Evolutionary conservation across 2,797 vertebrate species (phyloP), one percentile per base, ranked within the genome.

Genomic region (Eptatretus atami): DNA sequence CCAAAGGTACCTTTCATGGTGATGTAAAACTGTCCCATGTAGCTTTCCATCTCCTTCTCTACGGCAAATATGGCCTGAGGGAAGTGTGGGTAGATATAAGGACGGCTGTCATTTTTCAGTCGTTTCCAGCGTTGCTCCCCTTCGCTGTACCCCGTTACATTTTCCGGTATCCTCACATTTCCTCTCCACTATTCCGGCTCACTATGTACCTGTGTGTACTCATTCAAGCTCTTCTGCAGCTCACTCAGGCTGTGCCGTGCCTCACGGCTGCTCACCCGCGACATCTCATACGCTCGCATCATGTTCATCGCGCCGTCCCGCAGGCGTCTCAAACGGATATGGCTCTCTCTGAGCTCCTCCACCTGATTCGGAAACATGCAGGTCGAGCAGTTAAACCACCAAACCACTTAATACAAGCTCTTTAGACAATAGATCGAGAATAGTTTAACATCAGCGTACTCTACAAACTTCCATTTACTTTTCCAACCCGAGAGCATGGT

Each of bases 251-350:
- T 90, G 71, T 96, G 87, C 0, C 77, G 77, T 52, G 84, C 88
- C 71, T 92, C 86, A 13, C 81, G 80, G 71, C 87, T 90, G 69
- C 79, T 76, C 0, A 77, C 76, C 0, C 84, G 86, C 52, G 74
- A 77, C 11, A 24, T 24, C 1, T 77, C 84, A 68, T 81, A 95
- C 1, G 88, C 88, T 69, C 81, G 84, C 67, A 92, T 81, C 82
- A 94, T 92, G 73, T 96, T 96, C 74, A 82, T 75, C 52, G 87
- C 87, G 9, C 88, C 86, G 14, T 93, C 86, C 1, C 85, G 75
- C 66, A 95, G 80, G 64, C 86, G 78, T 53, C 84, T 78, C 69
- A 90, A 84, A 70, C 90, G 81, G 71, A 84, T 90, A 67, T 95
- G 94, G 6, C 81, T 77, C 71, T 96, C 87, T 4, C 88, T 90